Percentiles rank a stretch among this genome's conserved stretches.
Conservation (phyloP, 2,113 vertebrate species). For the Poecilia latipinna region DNA sequence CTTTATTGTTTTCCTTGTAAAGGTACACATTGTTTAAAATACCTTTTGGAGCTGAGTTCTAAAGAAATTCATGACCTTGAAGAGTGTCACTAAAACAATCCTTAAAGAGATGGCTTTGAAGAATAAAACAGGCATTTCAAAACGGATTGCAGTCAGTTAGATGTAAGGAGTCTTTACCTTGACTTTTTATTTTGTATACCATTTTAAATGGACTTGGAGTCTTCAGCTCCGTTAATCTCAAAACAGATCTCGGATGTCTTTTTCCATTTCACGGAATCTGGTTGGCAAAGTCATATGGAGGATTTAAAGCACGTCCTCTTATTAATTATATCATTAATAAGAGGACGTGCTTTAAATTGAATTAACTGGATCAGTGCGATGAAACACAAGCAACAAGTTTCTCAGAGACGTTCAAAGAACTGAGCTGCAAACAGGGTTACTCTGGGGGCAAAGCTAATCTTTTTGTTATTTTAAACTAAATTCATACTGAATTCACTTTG, state of each 20-base stretch:
- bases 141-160: neutral
- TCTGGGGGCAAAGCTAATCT: neutral
- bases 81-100: neutral
- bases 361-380: neutral
- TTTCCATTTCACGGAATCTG: neutral
- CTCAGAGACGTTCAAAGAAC: neutral
- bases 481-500: no score
- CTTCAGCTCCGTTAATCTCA: neutral
- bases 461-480: neutral
- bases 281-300: neutral
- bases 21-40: neutral
- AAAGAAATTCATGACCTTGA: neutral
- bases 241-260: neutral
- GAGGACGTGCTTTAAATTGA: neutral
- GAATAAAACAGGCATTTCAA: neutral
- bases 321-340: neutral
- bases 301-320: neutral
- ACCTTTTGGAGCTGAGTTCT: neutral
- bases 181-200: neutral
- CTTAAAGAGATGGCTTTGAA: neutral
- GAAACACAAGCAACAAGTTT: neutral
- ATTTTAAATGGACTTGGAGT: no score
- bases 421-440: neutral
- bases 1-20: no score
- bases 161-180: neutral